Base-by-base conservation (phyloP, 1,140 invertebrate species). In the Temnothorax curvispinosus region DNA sequence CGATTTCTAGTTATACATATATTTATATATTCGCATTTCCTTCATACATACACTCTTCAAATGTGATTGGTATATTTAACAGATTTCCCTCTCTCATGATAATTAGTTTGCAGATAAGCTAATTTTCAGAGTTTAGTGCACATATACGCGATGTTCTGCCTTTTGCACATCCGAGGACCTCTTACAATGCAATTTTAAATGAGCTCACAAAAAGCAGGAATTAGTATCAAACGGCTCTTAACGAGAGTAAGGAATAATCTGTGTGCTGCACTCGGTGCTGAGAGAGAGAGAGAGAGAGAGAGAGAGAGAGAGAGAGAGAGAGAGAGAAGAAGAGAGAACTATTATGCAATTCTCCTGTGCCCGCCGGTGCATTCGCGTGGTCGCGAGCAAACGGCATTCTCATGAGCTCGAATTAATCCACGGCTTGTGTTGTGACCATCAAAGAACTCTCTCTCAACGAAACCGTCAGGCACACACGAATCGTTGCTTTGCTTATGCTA, bases 401-500 rank as follows among this genome's bases (percentile, higher is more conserved):
- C 69, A 52, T 81, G 71, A 86, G 86, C 71, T 87, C 80, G 72
- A 87, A 92, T 91, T 93, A 92, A 93, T 93, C 92, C 84, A 78
- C 65, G 87, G 89, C 89, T 92, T 84, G 85, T 87, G 87, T 88
- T 76, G 80, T 75, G 77, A 35, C 52, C 82, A 87, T 89, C 81
- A 80, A 84, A 87, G 78, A 88, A 85, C 64, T 74, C 87, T 90
- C 87, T 92, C 87, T 92, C 78, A 74, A 74, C 54, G 80, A 74
- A 92, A 78, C 89, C 84, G 88, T 93, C 92, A 92, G 89, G 78
- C 91, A 86, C 90, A 89, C 69, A 52, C 72, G 50, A 88, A 89
- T 88, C 88, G 86, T 88, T 88, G 89, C 86, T 76, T 64, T 56
- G 77, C 72, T 86, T 87, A 81, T 65, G 90, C 87, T 85, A 56